Evolutionary conservation across 2,113 vertebrate genomes (phyloP), one percentile per base, ranked within the genome.

Genomic region (Phalacrocorax carbo): DNA sequence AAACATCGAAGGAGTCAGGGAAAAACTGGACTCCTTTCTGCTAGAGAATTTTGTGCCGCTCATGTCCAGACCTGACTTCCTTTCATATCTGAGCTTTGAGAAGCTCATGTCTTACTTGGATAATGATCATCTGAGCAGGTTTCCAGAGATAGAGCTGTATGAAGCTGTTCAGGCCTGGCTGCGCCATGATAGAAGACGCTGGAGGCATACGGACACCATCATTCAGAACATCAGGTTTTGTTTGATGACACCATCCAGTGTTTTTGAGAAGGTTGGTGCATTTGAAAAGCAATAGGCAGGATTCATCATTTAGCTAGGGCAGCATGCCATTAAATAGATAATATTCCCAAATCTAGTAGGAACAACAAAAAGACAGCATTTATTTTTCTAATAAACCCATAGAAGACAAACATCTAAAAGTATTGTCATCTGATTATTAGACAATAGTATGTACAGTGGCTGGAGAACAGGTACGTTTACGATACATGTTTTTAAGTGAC

Each of bases 211-310:
- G 30, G 99, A 99, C 98, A 98, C 99, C 97, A 99, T 99, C 92
- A 99, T 99, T 97, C 99, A 99, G 98, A 99, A 99, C 95, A 98
- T 99, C 98, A 99, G 99, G 97, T 99, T 99, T 98, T 99, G 99
- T 97, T 99, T 99, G 98, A 99, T 99, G 99, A 99, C 99, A 60
- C 99, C 99, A 29, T 98, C 99, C 97, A 99, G 99, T 98, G 99
- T 99, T 98, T 99, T 99, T 49, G 99, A 99, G 98, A 99, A 99
- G 99, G 99, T 99, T 97, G 96, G 98, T 98, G 97, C 96, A 94
- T 98, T 98, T 98, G 98, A 98, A 96, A 98, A 98, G 93, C 97
- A 98, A 65, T 98, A 98, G 97, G 96, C 87, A 97, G 94, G 96
- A 96, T 90, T 98, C 94, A 94, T 90, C 93, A 93, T 96, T 98